Percentiles rank a stretch among this genome's conserved stretches.
Evolutionary conservation across 1,140 invertebrate genomes (phyloP).

Genomic region (Trissolcus basalis): DNA sequence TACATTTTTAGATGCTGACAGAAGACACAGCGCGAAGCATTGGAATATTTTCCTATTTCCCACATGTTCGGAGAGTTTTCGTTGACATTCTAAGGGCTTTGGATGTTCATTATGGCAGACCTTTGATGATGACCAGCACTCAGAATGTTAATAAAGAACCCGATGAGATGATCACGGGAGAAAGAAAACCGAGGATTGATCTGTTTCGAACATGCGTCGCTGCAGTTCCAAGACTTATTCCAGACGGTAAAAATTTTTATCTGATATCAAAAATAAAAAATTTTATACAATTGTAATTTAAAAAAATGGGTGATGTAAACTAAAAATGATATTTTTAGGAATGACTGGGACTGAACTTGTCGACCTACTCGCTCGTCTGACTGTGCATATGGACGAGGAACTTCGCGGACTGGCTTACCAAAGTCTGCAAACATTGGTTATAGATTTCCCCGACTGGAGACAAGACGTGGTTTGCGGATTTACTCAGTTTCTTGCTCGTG

Average conservation of each 20-base stretch:
- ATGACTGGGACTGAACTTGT: slow-evolving; percentile 96
- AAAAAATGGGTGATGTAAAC: too few species aligned
- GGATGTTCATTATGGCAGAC: slow-evolving; percentile 96
- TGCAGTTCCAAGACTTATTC: slow-evolving; percentile 96
- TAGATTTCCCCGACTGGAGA: slow-evolving; percentile 97
- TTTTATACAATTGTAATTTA: neutral
- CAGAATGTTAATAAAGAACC: slow-evolving; percentile 98
- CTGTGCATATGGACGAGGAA: slow-evolving; percentile 95
- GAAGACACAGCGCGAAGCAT: slow-evolving; percentile 96
- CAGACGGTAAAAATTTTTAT: slow-evolving; percentile 93
- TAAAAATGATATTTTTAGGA: slow-evolving; percentile 19
- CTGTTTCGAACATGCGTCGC: slow-evolving; percentile 98
- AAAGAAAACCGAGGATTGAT: slow-evolving; percentile 98
- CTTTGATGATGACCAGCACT: slow-evolving; percentile 95
- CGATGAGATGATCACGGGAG: slow-evolving; percentile 96
- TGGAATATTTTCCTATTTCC: slow-evolving; percentile 97
- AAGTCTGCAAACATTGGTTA: slow-evolving; percentile 95
- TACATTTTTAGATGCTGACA: slow-evolving; percentile 83
- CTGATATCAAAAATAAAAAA: too few species aligned
- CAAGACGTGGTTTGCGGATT: slow-evolving; percentile 96
- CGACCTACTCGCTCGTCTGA: slow-evolving; percentile 92
- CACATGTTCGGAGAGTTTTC: slow-evolving; percentile 95
- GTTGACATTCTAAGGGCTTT: slow-evolving; percentile 96
- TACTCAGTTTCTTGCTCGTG: slow-evolving; percentile 94
- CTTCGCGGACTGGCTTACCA: slow-evolving; percentile 94